Base-by-base conservation (phyloP, 2,888 invertebrate species). In the Aphelenchoides bicaudatus region DNA sequence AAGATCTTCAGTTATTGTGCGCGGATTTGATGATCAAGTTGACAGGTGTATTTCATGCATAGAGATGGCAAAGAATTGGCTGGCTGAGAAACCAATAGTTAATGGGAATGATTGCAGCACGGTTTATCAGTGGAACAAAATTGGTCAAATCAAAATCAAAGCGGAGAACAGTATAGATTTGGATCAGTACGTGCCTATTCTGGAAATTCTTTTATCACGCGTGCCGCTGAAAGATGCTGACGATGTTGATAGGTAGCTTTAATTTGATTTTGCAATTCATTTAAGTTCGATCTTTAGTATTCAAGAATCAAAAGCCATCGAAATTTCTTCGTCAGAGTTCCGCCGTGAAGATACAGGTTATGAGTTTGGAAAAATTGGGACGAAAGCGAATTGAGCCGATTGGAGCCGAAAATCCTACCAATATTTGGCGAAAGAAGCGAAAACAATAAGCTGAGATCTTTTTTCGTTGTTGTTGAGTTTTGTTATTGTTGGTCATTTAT, bases 51-150 rank as follows among this genome's bases (percentile, higher is more conserved):
- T 43, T n/a, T 19, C 16, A 8, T 43, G 43, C 23, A 25, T n/a
- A 19, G 43, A 43, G 43, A 21, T 43, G 43, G 25, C 25, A 19
- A 43, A 43, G n/a, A 31, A 48, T 6, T 25, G n/a, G 29, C 30
- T 19, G n/a, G 49, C 31, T 5, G 30, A 5, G 8, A n/a, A 8
- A 10, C 28, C 6, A 31, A 6, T 16, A 21, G 6, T 8, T 10
- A 6, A n/a, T n/a, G 8, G 8, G 19, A 28, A n/a, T 5, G 21
- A 48, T 10, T 21, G 6, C 19, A 34, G n/a, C 6, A 8, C 38
- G n/a, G 16, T 51, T 13, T 51, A 37, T 30, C 52, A 51, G 25
- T 51, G 52, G 52, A 51, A 19, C 39, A 51, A 51, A 29, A 34
- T 51, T 19, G 31, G 37, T 2, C 38, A 51, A 29, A 51, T 51